Evolutionary conservation across 2,113 vertebrate genomes (phyloP).

Genomic region (Pelecanoides urinatrix): DNA sequence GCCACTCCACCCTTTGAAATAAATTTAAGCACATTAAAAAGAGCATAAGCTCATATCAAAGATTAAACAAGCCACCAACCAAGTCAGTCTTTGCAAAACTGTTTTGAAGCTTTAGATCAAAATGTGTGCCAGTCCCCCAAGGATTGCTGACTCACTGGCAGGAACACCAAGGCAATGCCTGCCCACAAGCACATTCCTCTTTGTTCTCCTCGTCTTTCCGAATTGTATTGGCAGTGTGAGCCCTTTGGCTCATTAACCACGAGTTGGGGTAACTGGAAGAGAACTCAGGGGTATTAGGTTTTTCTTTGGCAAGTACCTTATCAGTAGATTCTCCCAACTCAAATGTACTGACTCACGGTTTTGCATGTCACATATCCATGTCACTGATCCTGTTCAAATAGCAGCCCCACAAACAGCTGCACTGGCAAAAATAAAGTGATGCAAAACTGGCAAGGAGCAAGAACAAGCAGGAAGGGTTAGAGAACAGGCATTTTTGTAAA

Average conservation of each 20-base stretch:
- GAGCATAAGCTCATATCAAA: not conserved
- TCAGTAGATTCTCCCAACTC: not conserved
- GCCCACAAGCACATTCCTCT: not conserved
- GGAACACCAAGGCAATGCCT: not conserved
- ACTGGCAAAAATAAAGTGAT: not conserved
- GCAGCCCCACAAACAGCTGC: not conserved
- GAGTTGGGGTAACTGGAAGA: not conserved
- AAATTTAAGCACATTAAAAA: not conserved
- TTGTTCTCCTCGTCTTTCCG: not conserved
- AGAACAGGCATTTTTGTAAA: not conserved
- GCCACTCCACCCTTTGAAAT: not conserved
- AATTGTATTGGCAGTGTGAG: fast-evolving
- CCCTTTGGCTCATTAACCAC: not conserved
- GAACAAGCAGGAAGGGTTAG: not conserved
- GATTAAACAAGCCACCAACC: not conserved
- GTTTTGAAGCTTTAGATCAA: not conserved
- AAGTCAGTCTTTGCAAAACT: not conserved
- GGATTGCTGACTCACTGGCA: not conserved
- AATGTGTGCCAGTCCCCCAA: not conserved
- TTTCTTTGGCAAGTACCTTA: not conserved
- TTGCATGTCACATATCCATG: fast-evolving
- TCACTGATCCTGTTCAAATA: not conserved
- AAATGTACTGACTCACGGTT: not conserved
- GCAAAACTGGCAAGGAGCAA: not conserved
- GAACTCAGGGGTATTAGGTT: not conserved